Evolutionary conservation across 2,113 vertebrate genomes (phyloP), one percentile per base, ranked within the genome.

Genomic region (Microcebus ravelobensis): DNA sequence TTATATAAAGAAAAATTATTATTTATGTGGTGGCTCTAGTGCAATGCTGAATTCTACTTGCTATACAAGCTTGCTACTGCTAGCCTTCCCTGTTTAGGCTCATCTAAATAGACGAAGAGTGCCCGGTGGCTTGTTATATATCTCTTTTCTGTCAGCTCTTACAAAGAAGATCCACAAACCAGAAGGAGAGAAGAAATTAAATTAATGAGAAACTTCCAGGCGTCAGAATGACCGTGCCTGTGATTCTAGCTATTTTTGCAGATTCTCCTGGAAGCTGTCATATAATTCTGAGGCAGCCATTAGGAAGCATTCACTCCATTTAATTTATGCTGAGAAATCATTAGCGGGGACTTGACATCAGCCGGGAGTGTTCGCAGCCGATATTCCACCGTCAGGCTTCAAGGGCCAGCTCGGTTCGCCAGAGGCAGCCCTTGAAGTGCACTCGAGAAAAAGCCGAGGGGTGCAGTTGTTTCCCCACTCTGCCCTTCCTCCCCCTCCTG

Each of bases 311-410:
- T 94, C 63, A 87, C 76, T 81, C 81, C 63, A 73, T 82, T 96
- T 97, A 95, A 97, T 97, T 97, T 87, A 95, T 91, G 84, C 95
- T 65, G 76, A 94, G 85, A 96, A 97, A 83, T 96, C 90, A 61
- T 95, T 89, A 96, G 87, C 42, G 36, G 82, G 52, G 39, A 91
- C 61, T 67, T 93, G 91, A 86, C 95, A 80, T 21, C 73, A 74
- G 39, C 94, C 71, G 1, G 48, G 70, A 7, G 13, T 55, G 70
- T 63, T 74, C 36, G 13, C 14, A 57, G 50, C 91, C 27, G 25
- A 31, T 36, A 34, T 50, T 70, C 70, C 4, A 8, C 79, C 0
- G 8, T 92, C 88, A 68, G 80, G 13, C 95, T 95, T 71, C 63
- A 39, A 85, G 86, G 73, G 82, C 59, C 68, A 48, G 80, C 21